Evolutionary conservation across 1,140 invertebrate species (phyloP).

Genomic region (Scaptomyza montana): DNA sequence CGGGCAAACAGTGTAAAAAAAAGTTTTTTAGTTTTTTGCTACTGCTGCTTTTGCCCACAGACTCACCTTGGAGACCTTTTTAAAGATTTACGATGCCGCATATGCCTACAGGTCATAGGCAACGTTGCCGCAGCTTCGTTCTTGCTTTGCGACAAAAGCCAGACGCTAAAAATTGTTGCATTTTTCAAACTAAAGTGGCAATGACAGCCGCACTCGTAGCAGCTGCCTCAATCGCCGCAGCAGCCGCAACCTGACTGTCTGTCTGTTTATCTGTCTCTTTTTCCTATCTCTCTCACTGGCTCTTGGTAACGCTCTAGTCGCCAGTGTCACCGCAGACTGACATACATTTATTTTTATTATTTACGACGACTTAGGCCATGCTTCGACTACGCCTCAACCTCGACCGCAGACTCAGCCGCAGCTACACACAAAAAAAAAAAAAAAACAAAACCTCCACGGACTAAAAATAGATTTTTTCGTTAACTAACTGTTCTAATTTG

Average conservation of each 20-base stretch:
- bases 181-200: constrained; percentile 77
- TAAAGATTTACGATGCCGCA: constrained; percentile 83
- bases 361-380: constrained; percentile 74
- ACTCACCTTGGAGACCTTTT: constrained; percentile 77
- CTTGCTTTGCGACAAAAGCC: constrained; percentile 52
- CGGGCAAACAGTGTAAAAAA: constrained; percentile 43
- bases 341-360: constrained; percentile 83
- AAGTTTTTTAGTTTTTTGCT: neutral
- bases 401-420: constrained; percentile 11
- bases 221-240: constrained; percentile 17
- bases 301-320: constrained; percentile 5
- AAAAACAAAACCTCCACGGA: neutral
- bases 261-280: neutral
- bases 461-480: no score
- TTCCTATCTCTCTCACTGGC: neutral
- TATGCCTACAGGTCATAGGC: constrained; percentile 81
- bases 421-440: neutral
- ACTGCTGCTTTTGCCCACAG: constrained; percentile 8
- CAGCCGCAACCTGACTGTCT: constrained; percentile 5
- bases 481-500: no score
- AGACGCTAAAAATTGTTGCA: constrained; percentile 78
- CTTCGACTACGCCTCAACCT: constrained; percentile 5
- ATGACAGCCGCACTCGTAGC: constrained; percentile 54
- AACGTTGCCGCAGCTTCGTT: constrained; percentile 15
- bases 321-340: constrained; percentile 76